Base-by-base conservation (phyloP, 23 tunicate genomes). In the Halocynthia roretzi region DNA sequence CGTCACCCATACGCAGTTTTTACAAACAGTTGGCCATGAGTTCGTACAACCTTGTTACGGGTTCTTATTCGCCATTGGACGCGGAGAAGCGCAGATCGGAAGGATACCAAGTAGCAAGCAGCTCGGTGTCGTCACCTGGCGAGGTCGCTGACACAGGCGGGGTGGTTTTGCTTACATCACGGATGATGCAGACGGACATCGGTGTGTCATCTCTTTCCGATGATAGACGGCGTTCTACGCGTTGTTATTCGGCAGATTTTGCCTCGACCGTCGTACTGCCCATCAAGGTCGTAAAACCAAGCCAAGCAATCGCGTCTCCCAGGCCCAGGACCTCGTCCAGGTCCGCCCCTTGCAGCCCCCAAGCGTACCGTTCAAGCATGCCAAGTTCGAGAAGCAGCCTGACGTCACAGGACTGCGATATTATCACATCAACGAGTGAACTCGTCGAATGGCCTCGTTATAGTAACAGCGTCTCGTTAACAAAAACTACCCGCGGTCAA, bases 1-100 rank as follows among this genome's bases (percentile, higher is more conserved):
- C 81, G 7, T 83, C 96, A 10, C 88, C 88, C 6, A 89, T 89
- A 88, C 74, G 75, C 8, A 68, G 66, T 17, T 55, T 89, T 40
- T 83, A 78, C 82, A 54, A 75, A 52, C 87, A 88, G 57, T 69
- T 89, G 0, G 82, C 89, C 6, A 51, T 83, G 56, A 76, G 85
- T 71, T 74, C 78, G 56, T 62, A 54, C 19, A 64, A 62, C 19
- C 76, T 71, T 10, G 62, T 74, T 0, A 44, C 49, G 10, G 78
- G 78, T 7, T 74, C 78, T 52, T 74, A 74, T 18, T 74, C 78
- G 8, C 55, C 56, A 10, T 54, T 62, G 10, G 31, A 54, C 63
- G 78, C 78, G 8, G 55, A 62, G 21, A 50, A 48, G 78, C 14
- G 63, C n/a, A 8, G 60, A 53, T 74, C 78, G 20, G 64, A 54